A percentile compares a stretch with the other conserved stretches of the same genome.
phyloP scores from a whole-genome alignment of 2,888 invertebrate species.

The Cerastis leucographa region DNA sequence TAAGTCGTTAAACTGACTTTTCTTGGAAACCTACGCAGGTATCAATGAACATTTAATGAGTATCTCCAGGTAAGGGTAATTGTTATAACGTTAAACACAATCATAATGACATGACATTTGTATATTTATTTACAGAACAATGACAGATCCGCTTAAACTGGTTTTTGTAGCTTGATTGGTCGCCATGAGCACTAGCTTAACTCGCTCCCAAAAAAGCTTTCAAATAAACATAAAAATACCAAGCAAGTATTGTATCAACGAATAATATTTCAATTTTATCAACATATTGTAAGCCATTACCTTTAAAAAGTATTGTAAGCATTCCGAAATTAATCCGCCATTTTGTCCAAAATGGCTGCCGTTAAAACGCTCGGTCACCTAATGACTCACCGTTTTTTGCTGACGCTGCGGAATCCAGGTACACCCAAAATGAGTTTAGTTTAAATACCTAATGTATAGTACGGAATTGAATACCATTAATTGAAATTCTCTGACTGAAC shows the following conservation, averaged over 20 bases:
- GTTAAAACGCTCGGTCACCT: slow-evolving; percentile 46
- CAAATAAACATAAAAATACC: background rate
- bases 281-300: slow-evolving; percentile 22
- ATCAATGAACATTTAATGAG: background rate
- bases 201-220: background rate
- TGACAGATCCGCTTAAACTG: too few species aligned
- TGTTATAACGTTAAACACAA: background rate
- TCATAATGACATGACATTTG: background rate
- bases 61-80: background rate
- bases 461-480: slow-evolving; percentile 44
- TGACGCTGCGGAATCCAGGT: slow-evolving; percentile 45
- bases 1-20: background rate
- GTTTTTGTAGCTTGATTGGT: too few species aligned
- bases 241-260: background rate
- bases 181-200: too few species aligned
- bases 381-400: slow-evolving; percentile 55
- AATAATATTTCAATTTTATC: slow-evolving; percentile 28
- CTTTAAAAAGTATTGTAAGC: slow-evolving; percentile 39
- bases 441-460: slow-evolving; percentile 45
- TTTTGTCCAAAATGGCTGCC: slow-evolving; percentile 33
- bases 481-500: slow-evolving; percentile 29
- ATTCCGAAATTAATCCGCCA: slow-evolving; percentile 30
- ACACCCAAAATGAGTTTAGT: slow-evolving; percentile 26
- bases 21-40: background rate
- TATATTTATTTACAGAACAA: too few species aligned